These are phyloP conservation scores for Babyrousa celebensis DNA, from an alignment of 2,797 vertebrate genomes.

Conservation along the genomic window DNA sequence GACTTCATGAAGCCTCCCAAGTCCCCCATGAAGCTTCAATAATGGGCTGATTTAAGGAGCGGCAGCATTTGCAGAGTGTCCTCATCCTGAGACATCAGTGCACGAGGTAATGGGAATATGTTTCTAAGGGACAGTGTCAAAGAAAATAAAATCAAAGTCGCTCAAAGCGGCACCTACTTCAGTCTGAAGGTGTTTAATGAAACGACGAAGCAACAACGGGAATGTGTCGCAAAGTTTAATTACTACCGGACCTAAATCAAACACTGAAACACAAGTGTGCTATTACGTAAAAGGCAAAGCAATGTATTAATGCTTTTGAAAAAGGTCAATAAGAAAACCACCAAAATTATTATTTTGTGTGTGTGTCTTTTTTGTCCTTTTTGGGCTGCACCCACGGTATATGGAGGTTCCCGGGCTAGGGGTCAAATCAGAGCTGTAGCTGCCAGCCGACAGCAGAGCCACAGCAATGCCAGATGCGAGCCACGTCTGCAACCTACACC, in stretches of 20 bases:
- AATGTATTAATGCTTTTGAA: not conserved
- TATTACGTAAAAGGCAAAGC: not conserved
- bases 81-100: not conserved
- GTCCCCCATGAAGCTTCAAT: not conserved
- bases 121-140: not conserved
- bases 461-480: too few species aligned
- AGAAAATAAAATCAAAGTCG: conserved; percentile 12
- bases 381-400: too few species aligned
- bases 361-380: too few species aligned
- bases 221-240: not conserved
- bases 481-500: too few species aligned
- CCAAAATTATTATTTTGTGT: not conserved
- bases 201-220: not conserved
- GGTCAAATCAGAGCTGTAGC: too few species aligned
- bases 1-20: not conserved
- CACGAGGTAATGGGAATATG: not conserved
- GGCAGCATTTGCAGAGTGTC: not conserved
- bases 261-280: not conserved
- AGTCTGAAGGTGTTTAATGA: not conserved
- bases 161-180: not conserved
- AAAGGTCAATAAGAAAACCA: conserved; percentile 48
- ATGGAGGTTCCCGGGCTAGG: too few species aligned
- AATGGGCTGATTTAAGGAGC: not conserved
- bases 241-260: not conserved
- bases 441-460: too few species aligned